Evolutionary conservation across 2,888 invertebrate species (phyloP), one percentile per base, ranked within the genome.

Genomic region (Hydrotaea diabolus): DNA sequence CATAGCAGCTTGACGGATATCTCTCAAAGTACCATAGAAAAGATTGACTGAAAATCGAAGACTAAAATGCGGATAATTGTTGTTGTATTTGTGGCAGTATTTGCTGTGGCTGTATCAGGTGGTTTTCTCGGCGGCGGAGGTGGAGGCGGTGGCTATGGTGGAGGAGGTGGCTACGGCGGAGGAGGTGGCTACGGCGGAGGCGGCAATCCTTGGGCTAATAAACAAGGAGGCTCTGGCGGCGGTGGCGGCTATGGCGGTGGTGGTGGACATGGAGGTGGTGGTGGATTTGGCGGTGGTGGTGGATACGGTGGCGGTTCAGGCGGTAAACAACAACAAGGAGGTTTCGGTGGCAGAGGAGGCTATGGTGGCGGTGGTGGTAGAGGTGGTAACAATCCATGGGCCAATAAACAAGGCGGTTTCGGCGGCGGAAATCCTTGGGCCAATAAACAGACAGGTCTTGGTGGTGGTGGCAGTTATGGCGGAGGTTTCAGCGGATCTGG

Each of bases 301-400:
- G 64, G 75, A 53, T 83, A 76, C 74, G 80, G 43, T 26, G 80
- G 83, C 15, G 53, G 82, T 15, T 76, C 77, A 4, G 84, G 85
- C 43, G 72, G 83, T 23, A 74, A 31, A 31, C 31, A 31, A 31
- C 31, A 31, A 31, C 43, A 17, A 5, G 87, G 86, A 4, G 83
- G 86, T 3, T 78, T 86, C 7, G 75, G 84, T 11, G 55, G 85
- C 69, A 80, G 86, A 19, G 43, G 62, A 0, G 66, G 80, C 9
- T 84, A 86, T 7, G 77, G 77, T 23, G 83, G 85, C 31, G 75
- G 80, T 11, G 76, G 83, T 15, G 77, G 86, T 11, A 75, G 83
- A 11, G 77, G 86, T 23, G 84, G 86, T 7, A 26, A 59, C 19
- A 73, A 57, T 26, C 57, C 21, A 9, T 77, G 66, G 53, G 78